Evolutionary conservation across 2,797 vertebrate species (phyloP).

Genomic region (Geotria australis): DNA sequence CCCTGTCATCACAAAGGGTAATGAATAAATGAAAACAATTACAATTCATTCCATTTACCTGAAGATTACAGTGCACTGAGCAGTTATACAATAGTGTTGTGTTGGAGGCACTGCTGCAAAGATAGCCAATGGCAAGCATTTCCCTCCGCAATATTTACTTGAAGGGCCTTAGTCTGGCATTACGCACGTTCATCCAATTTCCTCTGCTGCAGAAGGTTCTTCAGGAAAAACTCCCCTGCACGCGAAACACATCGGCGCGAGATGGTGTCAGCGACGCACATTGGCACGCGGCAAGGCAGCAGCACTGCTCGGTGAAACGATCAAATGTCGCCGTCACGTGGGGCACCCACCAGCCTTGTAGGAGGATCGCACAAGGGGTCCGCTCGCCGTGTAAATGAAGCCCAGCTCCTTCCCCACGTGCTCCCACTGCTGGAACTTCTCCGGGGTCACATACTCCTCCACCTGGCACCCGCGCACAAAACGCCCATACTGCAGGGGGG

Average conservation of each 20-base stretch:
- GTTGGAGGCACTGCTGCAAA: too few relatives aligned
- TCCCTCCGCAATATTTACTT: too few relatives aligned
- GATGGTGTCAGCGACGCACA: too few relatives aligned
- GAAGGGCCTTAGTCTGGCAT: slow-evolving; percentile 3
- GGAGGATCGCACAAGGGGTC: slow-evolving; percentile 81
- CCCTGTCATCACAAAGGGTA: too few relatives aligned
- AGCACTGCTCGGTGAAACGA: too few relatives aligned
- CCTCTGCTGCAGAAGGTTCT: slow-evolving; percentile 53
- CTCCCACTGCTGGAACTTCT: slow-evolving; percentile 78
- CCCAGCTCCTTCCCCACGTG: slow-evolving; percentile 61
- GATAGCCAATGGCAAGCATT: too few relatives aligned
- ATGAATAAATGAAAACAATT: too few relatives aligned
- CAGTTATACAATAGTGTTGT: too few relatives aligned
- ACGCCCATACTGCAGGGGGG: background rate
- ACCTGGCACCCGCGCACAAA: slow-evolving; percentile 21
- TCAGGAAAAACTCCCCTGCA: slow-evolving; percentile 85
- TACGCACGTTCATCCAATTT: slow-evolving; percentile 14
- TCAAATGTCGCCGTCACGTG: too few relatives aligned
- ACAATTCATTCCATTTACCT: too few relatives aligned
- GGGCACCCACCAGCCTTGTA: slow-evolving; percentile 70
- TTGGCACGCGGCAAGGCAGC: too few relatives aligned
- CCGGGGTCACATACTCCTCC: slow-evolving; percentile 69
- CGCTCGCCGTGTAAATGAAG: slow-evolving; percentile 71
- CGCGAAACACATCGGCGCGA: slow-evolving; percentile 1
- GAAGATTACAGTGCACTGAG: too few relatives aligned